Evolutionary conservation across 2,797 vertebrate species (phyloP), one percentile per base, ranked within the genome.

Genomic region (Meda fulgida): DNA sequence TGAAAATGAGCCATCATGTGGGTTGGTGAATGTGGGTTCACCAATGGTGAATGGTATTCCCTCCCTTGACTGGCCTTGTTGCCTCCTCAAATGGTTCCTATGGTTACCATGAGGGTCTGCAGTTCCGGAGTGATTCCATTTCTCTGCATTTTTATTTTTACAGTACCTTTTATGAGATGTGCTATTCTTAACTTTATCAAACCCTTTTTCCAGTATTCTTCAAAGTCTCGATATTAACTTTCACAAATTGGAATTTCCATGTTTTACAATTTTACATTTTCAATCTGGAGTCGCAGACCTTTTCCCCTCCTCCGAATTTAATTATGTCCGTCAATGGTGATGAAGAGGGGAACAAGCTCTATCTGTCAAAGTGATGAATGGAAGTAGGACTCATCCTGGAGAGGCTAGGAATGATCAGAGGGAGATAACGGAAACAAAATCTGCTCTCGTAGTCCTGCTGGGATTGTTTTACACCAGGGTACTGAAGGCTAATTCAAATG

Each of bases 31-130:
- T 43, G 10, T 43, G 40, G 40, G 40, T 43, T 43, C 40, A 11
- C 38, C 69, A 86, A 23, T 48, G 46, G 34, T 84, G 34, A 84
- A 66, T 77, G 73, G 82, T 76, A 84, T 85, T 87, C 70, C 48
- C 78, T 81, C 36, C n/a, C 16, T 29, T 23, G 83, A 63, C 40
- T 85, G 69, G 73, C 26, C 40, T 78, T 81, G 67, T 78, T 71
- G 72, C 73, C n/a, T 91, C 87, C 53, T 73, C 58, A 36, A 73
- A 9, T 84, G 92, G 92, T 91, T 92, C 73, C 93, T 26, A 91
- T 92, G 89, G 89, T 65, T 88, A 93, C 92, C 53, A 18, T 29
- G 43, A 88, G 75, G 63, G 67, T 51, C 82, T 70, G 71, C 87
- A 67, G 71, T 40, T 34, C 36, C 38, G 5, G n/a, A 38, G 34